These are phyloP conservation scores for Miltochrista miniata DNA, from an alignment of 2,888 invertebrate species.

Conservation along the genomic window DNA sequence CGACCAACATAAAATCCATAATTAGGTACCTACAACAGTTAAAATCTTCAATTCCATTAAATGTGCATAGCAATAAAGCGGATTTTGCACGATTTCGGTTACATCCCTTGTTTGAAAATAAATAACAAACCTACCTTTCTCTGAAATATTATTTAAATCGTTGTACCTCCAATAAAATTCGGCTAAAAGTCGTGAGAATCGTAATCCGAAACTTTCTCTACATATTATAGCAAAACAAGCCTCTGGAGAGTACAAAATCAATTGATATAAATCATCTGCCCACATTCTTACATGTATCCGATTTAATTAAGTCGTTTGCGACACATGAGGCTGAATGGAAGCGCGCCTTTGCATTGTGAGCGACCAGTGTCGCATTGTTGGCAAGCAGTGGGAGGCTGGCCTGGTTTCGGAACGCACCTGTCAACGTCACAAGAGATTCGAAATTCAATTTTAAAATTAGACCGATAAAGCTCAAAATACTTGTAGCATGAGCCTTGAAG, in stretches of 20 bases:
- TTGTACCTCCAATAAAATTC: neutral
- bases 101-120: too few species aligned
- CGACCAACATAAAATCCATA: too few species aligned
- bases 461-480: constrained; percentile 29
- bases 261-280: constrained; percentile 70
- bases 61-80: too few species aligned
- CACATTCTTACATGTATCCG: constrained; percentile 61
- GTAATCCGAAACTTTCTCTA: constrained; percentile 28
- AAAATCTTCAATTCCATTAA: too few species aligned
- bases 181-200: constrained; percentile 29
- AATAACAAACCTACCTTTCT: too few species aligned
- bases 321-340: constrained; percentile 71
- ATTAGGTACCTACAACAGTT: too few species aligned
- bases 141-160: neutral
- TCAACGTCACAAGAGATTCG: constrained; percentile 41
- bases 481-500: constrained; percentile 48
- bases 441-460: constrained; percentile 46
- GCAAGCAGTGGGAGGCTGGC: constrained; percentile 75
- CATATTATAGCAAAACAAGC: constrained; percentile 31
- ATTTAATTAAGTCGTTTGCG: constrained; percentile 79
- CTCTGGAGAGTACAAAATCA: constrained; percentile 38
- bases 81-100: too few species aligned
- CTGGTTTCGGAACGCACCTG: constrained; percentile 76
- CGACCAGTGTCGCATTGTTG: constrained; percentile 66
- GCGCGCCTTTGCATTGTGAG: constrained; percentile 49